These are phyloP conservation scores for Cathartes aura DNA, from an alignment of 2,113 vertebrate species.

Conservation along the genomic window DNA sequence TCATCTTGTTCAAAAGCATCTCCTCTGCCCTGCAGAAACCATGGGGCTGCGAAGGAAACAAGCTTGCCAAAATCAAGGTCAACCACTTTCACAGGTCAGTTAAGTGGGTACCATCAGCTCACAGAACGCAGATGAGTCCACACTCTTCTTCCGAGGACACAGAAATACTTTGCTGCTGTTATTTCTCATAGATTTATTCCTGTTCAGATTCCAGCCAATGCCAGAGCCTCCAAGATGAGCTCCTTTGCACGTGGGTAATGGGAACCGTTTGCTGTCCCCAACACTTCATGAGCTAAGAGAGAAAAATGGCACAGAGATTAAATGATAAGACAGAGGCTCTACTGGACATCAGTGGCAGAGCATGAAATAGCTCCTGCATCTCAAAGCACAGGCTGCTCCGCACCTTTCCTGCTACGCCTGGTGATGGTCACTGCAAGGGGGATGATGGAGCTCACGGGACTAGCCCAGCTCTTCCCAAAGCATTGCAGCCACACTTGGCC, in stretches of 20 bases:
- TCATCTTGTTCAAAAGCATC: not conserved
- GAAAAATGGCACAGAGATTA: not conserved
- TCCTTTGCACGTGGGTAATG: rapidly evolving
- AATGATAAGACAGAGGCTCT: not conserved
- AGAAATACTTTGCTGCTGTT: not conserved
- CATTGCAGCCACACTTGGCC: not conserved
- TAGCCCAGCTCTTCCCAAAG: not conserved
- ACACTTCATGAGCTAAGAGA: not conserved
- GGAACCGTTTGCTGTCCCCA: rapidly evolving
- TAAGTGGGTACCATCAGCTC: not conserved
- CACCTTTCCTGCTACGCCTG: not conserved
- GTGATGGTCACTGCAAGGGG: not conserved
- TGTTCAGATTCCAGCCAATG: not conserved
- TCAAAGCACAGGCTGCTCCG: not conserved
- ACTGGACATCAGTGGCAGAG: not conserved
- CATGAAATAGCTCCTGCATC: not conserved
- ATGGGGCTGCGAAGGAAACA: not conserved
- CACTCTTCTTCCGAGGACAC: not conserved
- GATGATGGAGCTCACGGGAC: not conserved
- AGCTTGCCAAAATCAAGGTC: not conserved
- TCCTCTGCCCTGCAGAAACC: not conserved
- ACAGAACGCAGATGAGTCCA: rapidly evolving
- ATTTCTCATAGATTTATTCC: not conserved
- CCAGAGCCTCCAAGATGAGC: not conserved
- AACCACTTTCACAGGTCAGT: not conserved